These are phyloP conservation scores for Macaca mulatta DNA, from an alignment of 2,113 vertebrate genomes.

Conservation along the genomic window DNA sequence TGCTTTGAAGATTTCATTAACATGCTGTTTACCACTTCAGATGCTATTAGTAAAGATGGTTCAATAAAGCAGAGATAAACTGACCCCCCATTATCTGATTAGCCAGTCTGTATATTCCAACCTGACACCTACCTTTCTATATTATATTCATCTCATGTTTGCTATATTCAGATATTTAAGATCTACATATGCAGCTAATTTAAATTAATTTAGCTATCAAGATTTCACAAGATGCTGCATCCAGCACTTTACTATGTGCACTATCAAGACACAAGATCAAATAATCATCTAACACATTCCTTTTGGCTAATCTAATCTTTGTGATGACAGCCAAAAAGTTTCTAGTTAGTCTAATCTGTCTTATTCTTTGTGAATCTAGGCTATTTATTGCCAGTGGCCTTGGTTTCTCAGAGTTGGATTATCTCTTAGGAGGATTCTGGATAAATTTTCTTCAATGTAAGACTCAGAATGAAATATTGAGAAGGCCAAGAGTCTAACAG, in stretches of 20 bases:
- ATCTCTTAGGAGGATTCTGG: slow-evolving; percentile 44
- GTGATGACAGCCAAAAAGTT: slow-evolving; percentile 66
- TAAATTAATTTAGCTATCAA: slow-evolving; percentile 78
- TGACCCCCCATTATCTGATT: slow-evolving; percentile 69
- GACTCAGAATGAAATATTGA: slow-evolving; percentile 8
- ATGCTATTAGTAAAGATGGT: slow-evolving; percentile 65
- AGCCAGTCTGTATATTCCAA: slow-evolving; percentile 52
- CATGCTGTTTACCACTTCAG: slow-evolving; percentile 71
- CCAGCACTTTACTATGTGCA: slow-evolving; percentile 34
- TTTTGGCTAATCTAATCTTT: slow-evolving; percentile 68
- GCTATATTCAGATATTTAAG: slow-evolving; percentile 71
- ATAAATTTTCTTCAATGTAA: slow-evolving; percentile 46
- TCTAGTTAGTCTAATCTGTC: slow-evolving; percentile 67
- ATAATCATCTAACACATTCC: slow-evolving; percentile 63
- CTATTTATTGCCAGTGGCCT: slow-evolving; percentile 52
- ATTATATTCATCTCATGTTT: slow-evolving; percentile 59
- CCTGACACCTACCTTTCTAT: slow-evolving; percentile 61
- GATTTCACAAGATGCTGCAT: slow-evolving; percentile 66
- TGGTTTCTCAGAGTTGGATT: slow-evolving; percentile 55
- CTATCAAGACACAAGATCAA: slow-evolving; percentile 67
- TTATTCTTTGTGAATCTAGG: slow-evolving; percentile 56
- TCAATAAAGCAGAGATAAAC: slow-evolving; percentile 68
- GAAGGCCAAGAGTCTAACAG: slow-evolving; percentile 7
- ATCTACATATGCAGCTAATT: slow-evolving; percentile 64
- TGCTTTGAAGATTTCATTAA: slow-evolving; percentile 77